Base-by-base conservation (phyloP, 2,113 vertebrate genomes). In the Aspidoscelis tigris region DNA sequence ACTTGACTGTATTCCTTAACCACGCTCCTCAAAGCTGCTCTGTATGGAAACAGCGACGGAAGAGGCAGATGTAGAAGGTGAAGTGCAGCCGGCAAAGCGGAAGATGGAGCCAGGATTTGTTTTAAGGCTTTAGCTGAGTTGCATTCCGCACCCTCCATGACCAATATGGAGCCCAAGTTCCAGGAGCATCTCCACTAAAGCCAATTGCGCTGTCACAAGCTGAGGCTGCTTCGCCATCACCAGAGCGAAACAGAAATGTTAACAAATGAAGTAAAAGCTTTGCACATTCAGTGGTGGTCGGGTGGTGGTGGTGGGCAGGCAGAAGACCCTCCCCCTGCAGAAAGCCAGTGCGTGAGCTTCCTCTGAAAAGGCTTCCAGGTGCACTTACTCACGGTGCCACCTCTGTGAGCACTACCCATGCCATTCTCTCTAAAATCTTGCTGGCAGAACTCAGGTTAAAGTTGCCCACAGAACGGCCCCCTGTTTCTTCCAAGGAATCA, bases 1-100 rank as follows among this genome's bases (percentile, higher is more conserved):
- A 73, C 79, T 12, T 1, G 1, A 7, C 72, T 1, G 39, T 0
- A 24, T 18, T 0, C 53, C 11, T 3, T 68, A 21, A 0, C 71
- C 3, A 53, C 3, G 12, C n/a, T 53, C 50, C 55, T 16, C 44
- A 16, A 9, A 50, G 47, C 47, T 50, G 47, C 47, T 50, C 8
- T 50, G 8, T 50, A 50, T 50, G 47, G 47, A 50, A 50, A 6
- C 47, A 50, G 47, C 8, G 47, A 50, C 47, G 47, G 47, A 6
- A 9, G 47, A 50, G 47, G 8, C 47, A 50, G 47, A 50, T 5
- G 47, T 9, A 50, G 47, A 66, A 66, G 22, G 24, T 75, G 11
- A 22, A 9, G 41, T 33, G 10, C 24, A 26, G 11, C 26, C 41
- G 24, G 70, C 7, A 70, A 70, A 39, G 8, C 41, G 47, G 9